Conservation (phyloP, 1,140 invertebrate species). For the Prorops nasuta region DNA sequence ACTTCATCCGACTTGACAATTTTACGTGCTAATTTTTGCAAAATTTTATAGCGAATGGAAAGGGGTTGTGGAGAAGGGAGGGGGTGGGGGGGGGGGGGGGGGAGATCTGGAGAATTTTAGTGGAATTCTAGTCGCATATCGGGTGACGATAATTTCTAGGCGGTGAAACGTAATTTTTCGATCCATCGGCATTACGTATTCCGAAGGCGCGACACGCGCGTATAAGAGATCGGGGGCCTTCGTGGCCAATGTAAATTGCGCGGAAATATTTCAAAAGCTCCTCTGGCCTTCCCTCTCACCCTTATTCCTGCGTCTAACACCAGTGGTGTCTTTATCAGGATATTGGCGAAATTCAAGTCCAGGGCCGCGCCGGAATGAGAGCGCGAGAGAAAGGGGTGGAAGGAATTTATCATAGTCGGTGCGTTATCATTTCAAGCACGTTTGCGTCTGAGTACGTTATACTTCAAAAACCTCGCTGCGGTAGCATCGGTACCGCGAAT, state of each 20-base stretch:
- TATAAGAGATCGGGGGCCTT: conserved; percentile 20
- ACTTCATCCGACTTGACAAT: too few species aligned
- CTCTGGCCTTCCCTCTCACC: conserved; percentile 5
- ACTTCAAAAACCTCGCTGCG: conserved; percentile 7
- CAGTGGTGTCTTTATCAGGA: conserved; percentile 15
- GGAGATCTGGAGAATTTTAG: too few species aligned
- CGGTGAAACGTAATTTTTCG: neutral
- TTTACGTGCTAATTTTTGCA: too few species aligned
- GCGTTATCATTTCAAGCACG: conserved; percentile 38
- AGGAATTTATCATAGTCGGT: conserved; percentile 38
- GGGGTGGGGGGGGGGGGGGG: too few species aligned
- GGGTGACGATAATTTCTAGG: neutral
- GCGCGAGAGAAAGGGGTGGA: conserved; percentile 3
- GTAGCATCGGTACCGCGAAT: neutral
- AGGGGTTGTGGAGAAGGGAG: too few species aligned
- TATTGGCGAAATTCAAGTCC: conserved; percentile 25
- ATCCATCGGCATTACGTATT: conserved; percentile 33
- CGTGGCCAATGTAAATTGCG: conserved; percentile 38
- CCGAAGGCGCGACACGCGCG: conserved; percentile 14
- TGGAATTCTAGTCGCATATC: too few species aligned
- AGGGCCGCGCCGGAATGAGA: conserved; percentile 2
- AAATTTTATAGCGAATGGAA: too few species aligned
- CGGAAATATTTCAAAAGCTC: conserved; percentile 34
- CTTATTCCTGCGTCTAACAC: neutral
- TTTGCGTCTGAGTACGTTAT: conserved; percentile 34